phyloP scores from a whole-genome alignment of 30 jellyfish, hydroid and myxozoan species.

The Aurelia aurita complex sp. Pacific region DNA sequence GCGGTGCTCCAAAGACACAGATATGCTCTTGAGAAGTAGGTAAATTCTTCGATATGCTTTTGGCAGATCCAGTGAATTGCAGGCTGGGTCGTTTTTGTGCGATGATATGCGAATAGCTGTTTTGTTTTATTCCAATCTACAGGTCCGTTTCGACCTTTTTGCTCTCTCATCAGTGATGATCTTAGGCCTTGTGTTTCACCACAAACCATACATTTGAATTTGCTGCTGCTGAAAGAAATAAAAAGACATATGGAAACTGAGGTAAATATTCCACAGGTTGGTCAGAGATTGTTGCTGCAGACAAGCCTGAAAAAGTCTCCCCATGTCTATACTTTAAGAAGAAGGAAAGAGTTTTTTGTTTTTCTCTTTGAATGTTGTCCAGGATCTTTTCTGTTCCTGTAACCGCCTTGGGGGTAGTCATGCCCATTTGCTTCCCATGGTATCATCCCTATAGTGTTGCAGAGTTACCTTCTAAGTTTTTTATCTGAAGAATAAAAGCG shows the following conservation, averaged over 20 bases:
- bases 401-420: too few species aligned
- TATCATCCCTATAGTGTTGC: too few species aligned
- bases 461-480: too few species aligned
- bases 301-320: too few species aligned
- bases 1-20: slow-evolving; percentile 63
- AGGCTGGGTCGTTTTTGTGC: slow-evolving; percentile 49
- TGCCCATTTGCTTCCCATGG: too few species aligned
- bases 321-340: too few species aligned
- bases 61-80: slow-evolving; percentile 59
- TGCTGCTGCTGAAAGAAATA: slow-evolving; percentile 4
- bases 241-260: too few species aligned
- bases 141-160: slow-evolving; percentile 67
- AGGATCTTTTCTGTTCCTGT: too few species aligned
- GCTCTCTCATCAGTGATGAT: slow-evolving; percentile 63
- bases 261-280: not conserved
- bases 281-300: too few species aligned
- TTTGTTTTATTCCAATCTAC: slow-evolving; percentile 68
- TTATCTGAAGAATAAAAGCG: too few species aligned
- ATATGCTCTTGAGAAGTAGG: slow-evolving; percentile 60
- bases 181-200: slow-evolving; percentile 55
- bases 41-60: slow-evolving; percentile 63
- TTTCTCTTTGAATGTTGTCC: too few species aligned
- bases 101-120: slow-evolving; percentile 62
- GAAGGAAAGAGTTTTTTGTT: too few species aligned
- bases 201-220: slow-evolving; percentile 66